Evolutionary conservation across 2,888 invertebrate species (phyloP).

Genomic region (Syrista parreyssii): DNA sequence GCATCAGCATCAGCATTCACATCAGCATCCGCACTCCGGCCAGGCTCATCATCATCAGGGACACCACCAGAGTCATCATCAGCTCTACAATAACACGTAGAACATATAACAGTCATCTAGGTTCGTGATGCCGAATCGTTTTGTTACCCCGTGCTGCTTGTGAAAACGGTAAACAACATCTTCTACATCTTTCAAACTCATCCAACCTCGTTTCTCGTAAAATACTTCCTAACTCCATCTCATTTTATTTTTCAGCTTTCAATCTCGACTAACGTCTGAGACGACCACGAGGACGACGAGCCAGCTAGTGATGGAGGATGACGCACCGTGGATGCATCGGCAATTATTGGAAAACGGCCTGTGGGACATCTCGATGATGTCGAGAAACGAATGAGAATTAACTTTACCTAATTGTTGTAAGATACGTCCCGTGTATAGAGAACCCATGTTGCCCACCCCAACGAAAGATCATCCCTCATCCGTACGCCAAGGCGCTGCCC

Average conservation of each 20-base stretch:
- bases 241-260: not conserved
- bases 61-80: constrained; percentile 57
- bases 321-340: not conserved
- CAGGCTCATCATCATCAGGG: constrained; percentile 51
- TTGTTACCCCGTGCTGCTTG: constrained; percentile 35
- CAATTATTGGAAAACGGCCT: not conserved
- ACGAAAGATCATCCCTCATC: not conserved
- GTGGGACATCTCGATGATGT: not conserved
- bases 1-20: constrained; percentile 53
- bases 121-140: constrained; percentile 37
- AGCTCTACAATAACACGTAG: constrained; percentile 63
- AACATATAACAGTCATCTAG: constrained; percentile 27
- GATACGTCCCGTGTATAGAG: constrained; percentile 59
- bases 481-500: constrained; percentile 1
- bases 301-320: not conserved
- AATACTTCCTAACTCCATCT: constrained; percentile 39
- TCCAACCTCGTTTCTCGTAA: constrained; percentile 30
- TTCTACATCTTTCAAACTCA: not conserved
- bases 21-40: constrained; percentile 57
- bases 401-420: constrained; percentile 55
- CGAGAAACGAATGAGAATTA: constrained; percentile 33
- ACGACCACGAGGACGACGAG: not conserved
- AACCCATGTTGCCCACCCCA: constrained; percentile 26
- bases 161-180: constrained; percentile 30
- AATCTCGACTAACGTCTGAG: not conserved